Percentiles rank a stretch among this genome's conserved stretches.
Evolutionary conservation across 2,113 vertebrate genomes (phyloP).

Genomic region (Cyanocitta stelleri): DNA sequence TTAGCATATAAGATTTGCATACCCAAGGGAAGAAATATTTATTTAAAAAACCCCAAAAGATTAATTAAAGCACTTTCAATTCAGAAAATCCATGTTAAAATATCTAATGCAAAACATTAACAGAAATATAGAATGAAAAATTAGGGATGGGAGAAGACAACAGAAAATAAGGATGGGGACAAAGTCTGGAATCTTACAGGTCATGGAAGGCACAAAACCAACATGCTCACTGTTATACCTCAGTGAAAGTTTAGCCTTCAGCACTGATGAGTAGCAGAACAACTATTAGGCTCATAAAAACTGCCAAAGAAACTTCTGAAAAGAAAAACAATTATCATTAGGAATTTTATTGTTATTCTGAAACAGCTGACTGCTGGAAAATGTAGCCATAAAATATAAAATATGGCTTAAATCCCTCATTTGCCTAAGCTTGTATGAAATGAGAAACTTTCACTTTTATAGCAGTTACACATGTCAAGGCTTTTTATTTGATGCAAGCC

Average conservation of each 20-base stretch:
- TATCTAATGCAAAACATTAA: neutral
- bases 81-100: neutral
- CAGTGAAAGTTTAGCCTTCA: neutral
- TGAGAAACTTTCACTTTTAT: constrained; percentile 30
- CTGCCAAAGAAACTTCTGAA: constrained; percentile 32
- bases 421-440: constrained; percentile 64
- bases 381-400: constrained; percentile 56
- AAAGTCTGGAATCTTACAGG: neutral
- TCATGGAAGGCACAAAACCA: neutral
- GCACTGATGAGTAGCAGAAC: neutral
- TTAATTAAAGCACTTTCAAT: neutral
- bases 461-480: neutral
- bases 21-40: neutral
- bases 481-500: neutral
- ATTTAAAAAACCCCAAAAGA: neutral
- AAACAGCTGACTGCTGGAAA: constrained; percentile 62
- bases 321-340: constrained; percentile 44
- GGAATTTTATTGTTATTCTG: constrained; percentile 64
- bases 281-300: constrained; percentile 28
- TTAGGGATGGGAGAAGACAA: neutral
- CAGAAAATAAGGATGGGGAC: neutral
- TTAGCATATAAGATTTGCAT: neutral
- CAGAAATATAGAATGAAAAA: neutral
- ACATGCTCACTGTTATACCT: neutral
- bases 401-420: constrained; percentile 45